A percentile compares a stretch with the other conserved stretches of the same genome.
Conservation (phyloP, 2,888 invertebrate species). For the Nomada hirtipes region DNA sequence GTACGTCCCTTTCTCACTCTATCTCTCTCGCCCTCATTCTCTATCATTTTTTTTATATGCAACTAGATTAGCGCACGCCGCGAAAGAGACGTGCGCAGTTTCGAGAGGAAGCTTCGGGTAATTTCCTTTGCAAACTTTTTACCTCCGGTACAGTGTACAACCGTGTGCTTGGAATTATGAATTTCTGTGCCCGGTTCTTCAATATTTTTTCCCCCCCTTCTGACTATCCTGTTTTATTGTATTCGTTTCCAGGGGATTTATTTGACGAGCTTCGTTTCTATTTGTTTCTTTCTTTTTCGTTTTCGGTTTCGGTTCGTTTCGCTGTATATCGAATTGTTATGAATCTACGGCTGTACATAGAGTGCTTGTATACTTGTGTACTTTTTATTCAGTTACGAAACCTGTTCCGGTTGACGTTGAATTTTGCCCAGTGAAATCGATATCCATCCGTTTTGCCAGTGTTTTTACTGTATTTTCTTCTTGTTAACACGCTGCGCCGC, state of each 20-base stretch:
- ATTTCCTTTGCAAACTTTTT: constrained; percentile 53
- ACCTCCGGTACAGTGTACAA: background rate
- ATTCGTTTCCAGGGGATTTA: no score
- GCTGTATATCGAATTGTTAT: background rate
- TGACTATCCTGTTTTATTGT: background rate
- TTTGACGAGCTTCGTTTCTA: no score
- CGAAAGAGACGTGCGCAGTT: constrained; percentile 11
- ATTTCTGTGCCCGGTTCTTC: constrained; percentile 22
- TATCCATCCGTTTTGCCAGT: background rate
- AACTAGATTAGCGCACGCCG: constrained; percentile 39
- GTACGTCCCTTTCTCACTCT: no score
- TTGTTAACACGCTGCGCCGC: no score
- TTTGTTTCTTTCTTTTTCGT: no score
- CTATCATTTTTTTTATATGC: background rate
- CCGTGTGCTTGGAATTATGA: constrained; percentile 24
- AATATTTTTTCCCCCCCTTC: background rate
- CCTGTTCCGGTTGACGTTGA: no score
- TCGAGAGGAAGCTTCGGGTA: constrained; percentile 1
- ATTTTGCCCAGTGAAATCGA: background rate
- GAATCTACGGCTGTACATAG: background rate
- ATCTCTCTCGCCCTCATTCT: background rate
- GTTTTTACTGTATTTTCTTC: no score
- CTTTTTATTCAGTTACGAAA: background rate
- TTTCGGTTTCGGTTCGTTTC: background rate
- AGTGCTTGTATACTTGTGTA: no score